Percentiles rank a stretch among this genome's conserved stretches.
These are phyloP conservation scores for Cettia cetti DNA, from an alignment of 2,113 vertebrate genomes.

Conservation along the genomic window DNA sequence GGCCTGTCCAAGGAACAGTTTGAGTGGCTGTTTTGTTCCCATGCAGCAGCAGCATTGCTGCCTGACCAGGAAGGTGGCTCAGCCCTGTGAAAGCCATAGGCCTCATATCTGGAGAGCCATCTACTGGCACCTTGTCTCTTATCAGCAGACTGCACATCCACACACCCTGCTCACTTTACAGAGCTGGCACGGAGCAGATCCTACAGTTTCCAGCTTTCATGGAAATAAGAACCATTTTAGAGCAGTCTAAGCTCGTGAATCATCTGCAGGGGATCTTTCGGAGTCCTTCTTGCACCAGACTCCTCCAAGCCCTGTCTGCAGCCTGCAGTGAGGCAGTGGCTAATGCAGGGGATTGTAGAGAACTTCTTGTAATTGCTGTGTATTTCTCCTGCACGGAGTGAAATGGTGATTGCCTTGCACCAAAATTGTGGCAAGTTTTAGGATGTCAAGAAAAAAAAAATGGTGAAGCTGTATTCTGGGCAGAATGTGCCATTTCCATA, in stretches of 20 bases:
- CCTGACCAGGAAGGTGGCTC: not conserved
- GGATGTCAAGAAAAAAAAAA: not conserved
- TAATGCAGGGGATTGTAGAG: not conserved
- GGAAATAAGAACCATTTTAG: not conserved
- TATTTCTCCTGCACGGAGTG: not conserved
- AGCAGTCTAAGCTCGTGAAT: not conserved
- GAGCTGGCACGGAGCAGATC: not conserved
- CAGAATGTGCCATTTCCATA: not conserved
- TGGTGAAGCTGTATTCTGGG: not conserved
- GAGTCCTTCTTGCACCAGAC: not conserved
- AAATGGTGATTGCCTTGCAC: not conserved
- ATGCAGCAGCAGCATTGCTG: not conserved
- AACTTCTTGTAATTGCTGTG: not conserved
- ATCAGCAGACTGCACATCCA: not conserved
- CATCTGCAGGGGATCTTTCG: not conserved
- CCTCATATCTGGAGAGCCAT: slow-evolving; percentile 62
- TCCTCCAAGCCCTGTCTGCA: not conserved
- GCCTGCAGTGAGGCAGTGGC: not conserved
- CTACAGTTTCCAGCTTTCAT: not conserved
- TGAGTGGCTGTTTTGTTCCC: not conserved
- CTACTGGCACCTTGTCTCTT: slow-evolving; percentile 55
- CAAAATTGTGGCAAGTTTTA: not conserved
- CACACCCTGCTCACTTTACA: not conserved
- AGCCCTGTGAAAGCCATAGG: slow-evolving; percentile 1
- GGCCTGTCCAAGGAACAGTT: not conserved